Percentiles rank a stretch among this genome's conserved stretches.
Conservation (phyloP, 2,888 invertebrate genomes). For the Pammene aurita region DNA sequence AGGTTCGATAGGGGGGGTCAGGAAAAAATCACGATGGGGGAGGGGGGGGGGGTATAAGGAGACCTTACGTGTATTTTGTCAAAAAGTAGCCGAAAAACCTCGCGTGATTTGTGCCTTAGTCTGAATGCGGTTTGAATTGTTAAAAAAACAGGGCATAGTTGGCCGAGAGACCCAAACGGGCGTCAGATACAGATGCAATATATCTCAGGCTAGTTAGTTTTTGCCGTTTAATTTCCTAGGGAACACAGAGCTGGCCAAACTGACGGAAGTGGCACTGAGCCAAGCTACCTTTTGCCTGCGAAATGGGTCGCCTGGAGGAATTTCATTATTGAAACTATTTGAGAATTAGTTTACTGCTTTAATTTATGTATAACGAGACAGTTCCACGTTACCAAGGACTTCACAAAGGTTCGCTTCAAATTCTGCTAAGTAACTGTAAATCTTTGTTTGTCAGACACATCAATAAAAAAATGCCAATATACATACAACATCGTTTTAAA, state of each 20-base stretch:
- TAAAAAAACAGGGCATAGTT: constrained; percentile 44
- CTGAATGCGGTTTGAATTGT: constrained; percentile 11
- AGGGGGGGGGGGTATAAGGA: too few species aligned
- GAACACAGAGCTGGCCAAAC: constrained; percentile 54
- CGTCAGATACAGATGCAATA: constrained; percentile 48
- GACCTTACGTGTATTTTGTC: too few species aligned
- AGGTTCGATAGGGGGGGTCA: too few species aligned
- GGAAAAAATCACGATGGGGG: too few species aligned
- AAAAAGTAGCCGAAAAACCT: too few species aligned
- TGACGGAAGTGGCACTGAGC: constrained; percentile 67
- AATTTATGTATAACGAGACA: constrained; percentile 32
- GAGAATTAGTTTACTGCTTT: constrained; percentile 46
- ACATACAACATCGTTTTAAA: too few species aligned
- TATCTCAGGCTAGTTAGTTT: constrained; percentile 52
- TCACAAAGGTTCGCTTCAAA: neutral
- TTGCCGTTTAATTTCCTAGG: constrained; percentile 52
- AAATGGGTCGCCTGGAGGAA: constrained; percentile 64
- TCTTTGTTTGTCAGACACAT: too few species aligned
- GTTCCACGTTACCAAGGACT: neutral
- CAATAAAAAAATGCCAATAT: too few species aligned
- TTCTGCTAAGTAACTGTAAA: neutral
- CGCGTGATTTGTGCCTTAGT: too few species aligned
- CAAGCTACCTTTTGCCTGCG: constrained; percentile 61
- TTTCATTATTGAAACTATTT: constrained; percentile 76
- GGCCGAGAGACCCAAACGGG: constrained; percentile 44